These are phyloP conservation scores for Natrix natrix DNA, from an alignment of 2,797 vertebrate species.

Conservation along the genomic window DNA sequence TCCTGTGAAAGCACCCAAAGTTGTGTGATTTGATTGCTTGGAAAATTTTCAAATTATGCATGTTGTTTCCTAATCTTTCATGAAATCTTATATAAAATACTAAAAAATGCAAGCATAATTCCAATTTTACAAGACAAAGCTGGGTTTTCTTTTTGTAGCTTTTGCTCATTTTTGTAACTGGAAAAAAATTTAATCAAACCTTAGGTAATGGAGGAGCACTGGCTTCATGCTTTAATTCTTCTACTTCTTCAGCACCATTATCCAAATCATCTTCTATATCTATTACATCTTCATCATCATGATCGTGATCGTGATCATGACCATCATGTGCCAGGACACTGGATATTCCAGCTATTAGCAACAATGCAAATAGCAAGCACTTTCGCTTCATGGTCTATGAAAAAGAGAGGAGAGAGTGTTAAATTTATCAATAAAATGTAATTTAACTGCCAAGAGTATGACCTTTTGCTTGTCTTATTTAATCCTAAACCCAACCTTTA, in stretches of 20 bases:
- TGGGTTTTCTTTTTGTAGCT: background rate
- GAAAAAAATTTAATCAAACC: conserved; percentile 68
- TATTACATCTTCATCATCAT: conserved; percentile 74
- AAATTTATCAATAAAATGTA: background rate
- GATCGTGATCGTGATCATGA: conserved; percentile 65
- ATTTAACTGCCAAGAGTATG: background rate
- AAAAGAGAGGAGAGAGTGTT: conserved; percentile 3
- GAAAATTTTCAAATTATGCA: background rate
- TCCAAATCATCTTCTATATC: conserved; percentile 83
- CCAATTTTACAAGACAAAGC: background rate
- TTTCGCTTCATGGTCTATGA: conserved; percentile 87
- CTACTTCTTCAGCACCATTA: conserved; percentile 73
- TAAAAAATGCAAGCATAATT: background rate
- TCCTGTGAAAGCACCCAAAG: background rate
- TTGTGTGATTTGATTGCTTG: background rate
- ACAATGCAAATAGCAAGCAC: conserved; percentile 75
- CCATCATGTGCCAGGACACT: conserved; percentile 68
- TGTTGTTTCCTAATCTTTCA: background rate
- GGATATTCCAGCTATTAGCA: conserved; percentile 75
- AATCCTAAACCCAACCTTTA: background rate
- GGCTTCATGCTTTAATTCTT: conserved; percentile 70
- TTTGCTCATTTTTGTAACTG: background rate
- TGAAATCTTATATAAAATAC: background rate
- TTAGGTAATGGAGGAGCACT: conserved; percentile 77
- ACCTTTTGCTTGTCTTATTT: background rate